Evolutionary conservation across 2,797 vertebrate genomes (phyloP).

Genomic region (Sebastes trivittatus): DNA sequence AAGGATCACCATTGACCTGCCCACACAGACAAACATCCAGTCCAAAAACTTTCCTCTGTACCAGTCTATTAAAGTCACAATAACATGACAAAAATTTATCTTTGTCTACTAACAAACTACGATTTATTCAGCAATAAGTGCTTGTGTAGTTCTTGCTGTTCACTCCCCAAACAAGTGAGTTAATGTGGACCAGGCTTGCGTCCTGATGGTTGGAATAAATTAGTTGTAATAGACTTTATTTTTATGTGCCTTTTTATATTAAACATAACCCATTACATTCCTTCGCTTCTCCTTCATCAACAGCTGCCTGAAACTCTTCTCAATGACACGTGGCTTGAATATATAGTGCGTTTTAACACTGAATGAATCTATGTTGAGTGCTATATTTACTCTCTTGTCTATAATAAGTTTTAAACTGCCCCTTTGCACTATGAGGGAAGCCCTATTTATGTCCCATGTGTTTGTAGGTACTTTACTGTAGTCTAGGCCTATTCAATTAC

Average conservation of each 20-base stretch:
- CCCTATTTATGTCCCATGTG: not conserved
- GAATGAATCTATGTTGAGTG: not conserved
- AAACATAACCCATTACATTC: not conserved
- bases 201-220: not conserved
- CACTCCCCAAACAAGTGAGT: not conserved
- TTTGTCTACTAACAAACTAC: not conserved
- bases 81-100: not conserved
- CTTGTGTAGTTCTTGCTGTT: not conserved
- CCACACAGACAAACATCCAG: constrained; percentile 36
- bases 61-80: not conserved
- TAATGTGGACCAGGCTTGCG: not conserved
- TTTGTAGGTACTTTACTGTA: not conserved
- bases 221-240: not conserved
- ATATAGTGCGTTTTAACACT: not conserved
- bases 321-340: not conserved
- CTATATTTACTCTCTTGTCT: not conserved
- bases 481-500: too few species aligned
- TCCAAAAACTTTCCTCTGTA: constrained; percentile 20
- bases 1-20: constrained; percentile 52
- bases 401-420: not conserved
- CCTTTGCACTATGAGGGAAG: not conserved
- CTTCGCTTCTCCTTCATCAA: not conserved
- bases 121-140: not conserved
- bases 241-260: not conserved
- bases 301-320: not conserved